A percentile compares a stretch with the other conserved stretches of the same genome.
These are phyloP conservation scores for Syngnathus rostellatus DNA, from an alignment of 2,797 vertebrate genomes.

Conservation along the genomic window DNA sequence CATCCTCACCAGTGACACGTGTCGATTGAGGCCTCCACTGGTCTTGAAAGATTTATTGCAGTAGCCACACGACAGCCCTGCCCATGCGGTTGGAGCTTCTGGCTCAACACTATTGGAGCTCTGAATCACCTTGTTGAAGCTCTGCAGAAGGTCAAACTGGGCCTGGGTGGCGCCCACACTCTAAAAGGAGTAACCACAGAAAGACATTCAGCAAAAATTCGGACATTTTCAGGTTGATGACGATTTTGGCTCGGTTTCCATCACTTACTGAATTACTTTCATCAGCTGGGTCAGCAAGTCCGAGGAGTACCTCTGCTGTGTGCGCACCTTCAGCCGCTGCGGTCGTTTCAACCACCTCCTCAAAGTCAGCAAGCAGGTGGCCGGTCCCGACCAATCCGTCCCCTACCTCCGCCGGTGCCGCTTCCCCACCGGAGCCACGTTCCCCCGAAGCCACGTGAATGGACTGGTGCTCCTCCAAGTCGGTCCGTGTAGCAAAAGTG, in stretches of 20 bases:
- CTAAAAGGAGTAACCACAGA: conserved; percentile 50
- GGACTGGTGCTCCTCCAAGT: conserved; percentile 78
- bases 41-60: conserved; percentile 87
- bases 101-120: conserved; percentile 56
- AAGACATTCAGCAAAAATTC: conserved; percentile 17
- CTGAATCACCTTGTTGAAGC: conserved; percentile 68
- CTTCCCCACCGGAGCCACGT: conserved; percentile 33
- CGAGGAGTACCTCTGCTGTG: conserved; percentile 64
- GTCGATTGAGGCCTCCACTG: conserved; percentile 77
- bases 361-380: conserved; percentile 72
- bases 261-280: conserved; percentile 50
- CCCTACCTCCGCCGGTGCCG: conserved; percentile 43
- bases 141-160: conserved; percentile 75
- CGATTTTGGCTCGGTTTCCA: neutral
- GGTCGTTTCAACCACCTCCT: conserved; percentile 78
- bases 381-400: conserved; percentile 68
- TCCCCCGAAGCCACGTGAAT: conserved; percentile 58
- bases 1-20: conserved; percentile 73
- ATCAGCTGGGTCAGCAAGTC: conserved; percentile 52
- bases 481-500: conserved; percentile 76
- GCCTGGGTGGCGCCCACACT: conserved; percentile 62
- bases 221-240: neutral
- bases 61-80: conserved; percentile 72
- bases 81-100: conserved; percentile 52
- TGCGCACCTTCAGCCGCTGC: conserved; percentile 67